phyloP scores from a whole-genome alignment of 1,140 invertebrate genomes.

The Penaeus vannamei region DNA sequence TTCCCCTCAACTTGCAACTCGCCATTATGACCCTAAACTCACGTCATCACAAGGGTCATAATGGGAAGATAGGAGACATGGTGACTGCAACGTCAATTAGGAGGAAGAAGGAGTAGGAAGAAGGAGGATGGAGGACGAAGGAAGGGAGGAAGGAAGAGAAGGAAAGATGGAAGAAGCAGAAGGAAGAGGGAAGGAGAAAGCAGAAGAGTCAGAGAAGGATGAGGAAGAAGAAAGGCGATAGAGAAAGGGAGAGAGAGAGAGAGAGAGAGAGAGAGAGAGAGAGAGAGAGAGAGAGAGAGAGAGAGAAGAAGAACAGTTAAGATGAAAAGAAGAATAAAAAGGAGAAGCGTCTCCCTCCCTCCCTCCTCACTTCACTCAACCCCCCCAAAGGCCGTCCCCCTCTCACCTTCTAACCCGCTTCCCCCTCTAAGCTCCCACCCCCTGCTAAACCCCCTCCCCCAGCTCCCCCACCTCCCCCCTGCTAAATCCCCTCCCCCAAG shows the following conservation, averaged over 20 bases:
- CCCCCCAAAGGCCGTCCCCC: not conserved
- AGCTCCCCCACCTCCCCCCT: not conserved
- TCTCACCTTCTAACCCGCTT: not conserved
- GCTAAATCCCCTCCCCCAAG: not conserved
- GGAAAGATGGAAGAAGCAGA: too few relatives aligned
- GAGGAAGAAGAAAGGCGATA: not conserved
- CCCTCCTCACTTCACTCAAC: not conserved
- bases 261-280: too few relatives aligned
- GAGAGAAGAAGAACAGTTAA: too few relatives aligned
- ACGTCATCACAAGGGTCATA: slow-evolving; percentile 36
- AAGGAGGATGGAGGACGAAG: too few relatives aligned
- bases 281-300: too few relatives aligned
- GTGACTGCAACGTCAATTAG: not conserved
- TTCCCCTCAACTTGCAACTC: too few relatives aligned
- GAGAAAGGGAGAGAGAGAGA: not conserved
- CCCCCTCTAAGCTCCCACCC: not conserved
- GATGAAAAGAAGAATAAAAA: too few relatives aligned
- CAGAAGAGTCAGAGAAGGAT: too few relatives aligned
- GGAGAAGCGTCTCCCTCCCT: not conserved
- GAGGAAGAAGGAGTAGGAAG: not conserved
- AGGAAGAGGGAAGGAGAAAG: too few relatives aligned
- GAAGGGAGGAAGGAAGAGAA: too few relatives aligned
- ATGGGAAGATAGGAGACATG: not conserved
- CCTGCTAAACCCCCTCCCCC: not conserved
- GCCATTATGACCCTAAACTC: slow-evolving; percentile 43